Evolutionary conservation across 2,888 invertebrate species (phyloP), one percentile per base, ranked within the genome.

Genomic region (Lasioglossum morio): DNA sequence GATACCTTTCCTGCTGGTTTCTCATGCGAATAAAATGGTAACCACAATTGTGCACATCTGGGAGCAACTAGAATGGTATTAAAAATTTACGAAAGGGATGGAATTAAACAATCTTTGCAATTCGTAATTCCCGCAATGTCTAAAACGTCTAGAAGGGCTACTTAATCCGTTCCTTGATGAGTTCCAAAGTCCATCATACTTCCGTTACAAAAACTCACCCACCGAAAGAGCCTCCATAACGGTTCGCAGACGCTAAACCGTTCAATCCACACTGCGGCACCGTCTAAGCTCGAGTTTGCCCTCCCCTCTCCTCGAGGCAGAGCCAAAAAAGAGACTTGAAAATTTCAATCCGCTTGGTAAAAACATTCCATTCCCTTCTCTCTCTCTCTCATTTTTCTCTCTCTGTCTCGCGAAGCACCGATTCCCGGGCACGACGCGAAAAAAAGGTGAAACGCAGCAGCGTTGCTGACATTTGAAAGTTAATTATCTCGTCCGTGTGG

Each of bases 381-480:
- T 70, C 53, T 34, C 23, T 37, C 23, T 27, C 16, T n/a, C 23
- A 10, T 10, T 16, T 27, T 1, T 34, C n/a, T 37, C 19, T 34
- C n/a, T 66, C 69, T 10, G 10, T 48, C 37, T 34, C 19, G 40
- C 34, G n/a, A 46, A 70, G 77, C n/a, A 70, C 40, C 77, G 16
- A 73, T 37, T 53, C 40, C 66, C 16, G 10, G 30, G 43, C 5
- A 34, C 27, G 34, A 53, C 16, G n/a, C 48, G 37, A 73, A 73
- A 77, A 72, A 75, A 46, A 46, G 63, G 60, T 23, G 66, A 77
- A 74, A 78, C 53, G 77, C 66, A 8, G 70, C 23, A 30, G 72
- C 82, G 72, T 72, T 16, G 69, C 73, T 79, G 85, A 82, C 85
- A 81, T 81, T 82, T 57, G 85, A 86, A 85, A 79, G 82, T 79